Conservation (phyloP, 2,797 vertebrate genomes). For the Argyrosomus regius region DNA sequence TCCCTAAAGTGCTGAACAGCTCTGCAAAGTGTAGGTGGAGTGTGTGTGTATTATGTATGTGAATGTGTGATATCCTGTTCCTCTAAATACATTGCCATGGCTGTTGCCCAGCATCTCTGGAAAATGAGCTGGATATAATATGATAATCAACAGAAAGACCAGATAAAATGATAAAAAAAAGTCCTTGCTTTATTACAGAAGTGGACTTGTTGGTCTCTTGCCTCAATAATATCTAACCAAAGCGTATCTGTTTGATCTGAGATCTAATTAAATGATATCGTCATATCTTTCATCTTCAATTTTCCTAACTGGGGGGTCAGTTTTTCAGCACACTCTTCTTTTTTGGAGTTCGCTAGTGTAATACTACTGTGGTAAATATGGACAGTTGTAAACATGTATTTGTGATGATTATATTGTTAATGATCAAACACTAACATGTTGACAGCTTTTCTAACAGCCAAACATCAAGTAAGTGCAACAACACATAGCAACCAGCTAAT, state of each 20-base stretch:
- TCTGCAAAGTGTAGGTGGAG: constrained; percentile 64
- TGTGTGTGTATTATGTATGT: constrained; percentile 49
- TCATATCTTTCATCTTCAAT: constrained; percentile 12
- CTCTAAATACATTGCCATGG: constrained; percentile 29
- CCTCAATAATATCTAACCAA: constrained; percentile 37
- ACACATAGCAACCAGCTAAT: too few species aligned
- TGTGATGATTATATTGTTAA: too few species aligned
- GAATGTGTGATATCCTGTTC: constrained; percentile 54
- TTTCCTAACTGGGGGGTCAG: constrained; percentile 1
- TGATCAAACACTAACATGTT: too few species aligned
- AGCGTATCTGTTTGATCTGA: constrained; percentile 35
- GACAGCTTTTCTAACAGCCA: too few species aligned
- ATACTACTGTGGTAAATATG: too few species aligned
- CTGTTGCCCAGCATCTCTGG: constrained; percentile 20
- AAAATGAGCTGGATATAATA: constrained; percentile 42
- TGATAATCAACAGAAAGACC: constrained; percentile 40
- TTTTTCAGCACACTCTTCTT: constrained; percentile 1
- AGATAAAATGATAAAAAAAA: constrained; percentile 52
- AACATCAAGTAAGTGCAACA: too few species aligned
- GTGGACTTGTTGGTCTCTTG: constrained; percentile 38
- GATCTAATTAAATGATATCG: constrained; percentile 60
- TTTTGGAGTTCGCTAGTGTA: neutral
- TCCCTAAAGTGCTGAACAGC: constrained; percentile 34
- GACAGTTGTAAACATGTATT: too few species aligned
- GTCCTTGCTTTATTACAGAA: constrained; percentile 44